Percentiles rank a stretch among this genome's conserved stretches.
These are phyloP conservation scores for Amblyornis subalaris DNA, from an alignment of 2,113 vertebrate species.

Conservation along the genomic window DNA sequence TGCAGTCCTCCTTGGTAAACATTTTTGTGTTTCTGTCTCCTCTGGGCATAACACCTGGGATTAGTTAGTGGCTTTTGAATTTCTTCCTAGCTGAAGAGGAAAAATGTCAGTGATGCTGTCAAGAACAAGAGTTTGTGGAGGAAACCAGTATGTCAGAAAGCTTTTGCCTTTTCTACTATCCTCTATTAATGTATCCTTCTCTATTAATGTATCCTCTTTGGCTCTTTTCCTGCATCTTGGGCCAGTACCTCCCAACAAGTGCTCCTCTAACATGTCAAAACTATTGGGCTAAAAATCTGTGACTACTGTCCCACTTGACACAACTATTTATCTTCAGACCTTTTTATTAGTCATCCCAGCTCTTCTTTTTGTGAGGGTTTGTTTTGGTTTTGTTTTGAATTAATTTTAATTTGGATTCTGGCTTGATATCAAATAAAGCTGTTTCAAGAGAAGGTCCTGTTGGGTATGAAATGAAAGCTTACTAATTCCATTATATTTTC, in stretches of 20 bases:
- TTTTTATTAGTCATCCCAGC: neutral
- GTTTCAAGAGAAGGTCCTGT: neutral
- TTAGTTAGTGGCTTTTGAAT: neutral
- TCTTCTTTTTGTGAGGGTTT: neutral
- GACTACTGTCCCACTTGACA: neutral
- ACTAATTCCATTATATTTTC: neutral
- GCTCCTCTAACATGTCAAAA: neutral
- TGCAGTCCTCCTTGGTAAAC: neutral
- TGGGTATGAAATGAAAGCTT: neutral
- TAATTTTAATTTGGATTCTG: neutral
- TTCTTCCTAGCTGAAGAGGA: neutral
- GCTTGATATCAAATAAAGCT: neutral
- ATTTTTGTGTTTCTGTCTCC: neutral
- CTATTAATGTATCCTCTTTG: neutral
- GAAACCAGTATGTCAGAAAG: neutral
- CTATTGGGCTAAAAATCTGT: neutral
- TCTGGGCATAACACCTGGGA: neutral
- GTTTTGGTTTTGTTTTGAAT: neutral
- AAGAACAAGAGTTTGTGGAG: neutral
- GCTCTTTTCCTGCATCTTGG: neutral
- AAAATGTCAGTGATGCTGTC: neutral
- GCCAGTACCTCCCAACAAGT: neutral
- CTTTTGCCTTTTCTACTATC: neutral
- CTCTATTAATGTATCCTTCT: neutral
- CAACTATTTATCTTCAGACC: neutral